Percentiles rank a stretch among this genome's conserved stretches.
Conservation (phyloP, 2,113 vertebrate species). For the Gracilinanus agilis region DNA sequence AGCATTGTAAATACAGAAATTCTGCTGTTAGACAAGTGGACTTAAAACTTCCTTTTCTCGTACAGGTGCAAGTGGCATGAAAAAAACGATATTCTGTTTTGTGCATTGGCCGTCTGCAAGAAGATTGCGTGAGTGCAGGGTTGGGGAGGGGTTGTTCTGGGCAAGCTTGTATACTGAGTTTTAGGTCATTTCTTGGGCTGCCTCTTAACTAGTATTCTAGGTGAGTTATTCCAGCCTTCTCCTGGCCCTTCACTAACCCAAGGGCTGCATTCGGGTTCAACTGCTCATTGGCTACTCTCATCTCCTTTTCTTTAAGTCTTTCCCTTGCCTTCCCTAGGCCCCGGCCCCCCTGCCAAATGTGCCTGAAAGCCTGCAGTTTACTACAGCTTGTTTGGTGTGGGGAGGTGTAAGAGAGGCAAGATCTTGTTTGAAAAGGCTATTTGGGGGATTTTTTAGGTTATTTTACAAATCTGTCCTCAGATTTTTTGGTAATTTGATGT, state of each 20-base stretch:
- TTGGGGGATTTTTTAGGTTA: background rate
- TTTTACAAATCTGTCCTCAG: background rate
- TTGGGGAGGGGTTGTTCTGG: background rate
- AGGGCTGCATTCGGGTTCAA: background rate
- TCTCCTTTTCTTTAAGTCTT: background rate
- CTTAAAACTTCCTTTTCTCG: background rate
- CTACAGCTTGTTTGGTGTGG: background rate
- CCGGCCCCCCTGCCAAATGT: background rate
- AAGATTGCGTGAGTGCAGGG: slow-evolving; percentile 85
- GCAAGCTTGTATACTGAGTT: background rate
- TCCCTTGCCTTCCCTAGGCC: background rate
- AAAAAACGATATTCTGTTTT: slow-evolving; percentile 85
- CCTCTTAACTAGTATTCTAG: background rate
- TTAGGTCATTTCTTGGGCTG: background rate
- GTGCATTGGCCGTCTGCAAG: slow-evolving; percentile 88
- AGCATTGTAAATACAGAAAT: background rate
- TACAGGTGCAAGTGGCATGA: slow-evolving; percentile 89
- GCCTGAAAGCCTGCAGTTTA: background rate
- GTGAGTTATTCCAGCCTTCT: background rate
- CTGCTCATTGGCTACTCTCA: background rate
- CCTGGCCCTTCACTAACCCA: background rate
- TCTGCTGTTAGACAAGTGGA: background rate
- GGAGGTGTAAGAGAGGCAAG: background rate
- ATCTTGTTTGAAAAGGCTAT: background rate
- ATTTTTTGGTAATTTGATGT: background rate